Evolutionary conservation across 2,113 vertebrate genomes (phyloP).

Genomic region (Forbesichthys agassizii): DNA sequence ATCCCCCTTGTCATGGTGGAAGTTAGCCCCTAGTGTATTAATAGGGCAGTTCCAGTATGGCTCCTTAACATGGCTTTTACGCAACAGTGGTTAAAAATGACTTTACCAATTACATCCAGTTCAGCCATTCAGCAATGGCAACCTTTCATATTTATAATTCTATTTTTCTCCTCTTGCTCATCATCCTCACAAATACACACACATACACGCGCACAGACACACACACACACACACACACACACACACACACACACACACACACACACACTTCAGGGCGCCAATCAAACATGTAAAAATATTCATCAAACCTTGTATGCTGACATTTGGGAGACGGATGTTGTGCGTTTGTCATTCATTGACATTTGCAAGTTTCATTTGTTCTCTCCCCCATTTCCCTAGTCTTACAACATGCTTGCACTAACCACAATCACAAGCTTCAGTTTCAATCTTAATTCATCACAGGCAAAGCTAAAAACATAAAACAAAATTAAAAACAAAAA

Average conservation of each 20-base stretch:
- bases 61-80: conserved; percentile 77
- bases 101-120: conserved; percentile 72
- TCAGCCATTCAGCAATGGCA: conserved; percentile 64
- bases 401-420: conserved; percentile 31
- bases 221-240: background rate
- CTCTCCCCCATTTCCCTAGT: conserved; percentile 38
- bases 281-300: conserved; percentile 34
- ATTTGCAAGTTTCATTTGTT: conserved; percentile 60
- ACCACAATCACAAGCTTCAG: conserved; percentile 34
- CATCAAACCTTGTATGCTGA: conserved; percentile 41
- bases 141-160: conserved; percentile 34
- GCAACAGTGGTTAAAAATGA: conserved; percentile 80
- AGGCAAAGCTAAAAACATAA: conserved; percentile 5
- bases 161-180: conserved; percentile 32
- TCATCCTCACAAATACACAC: background rate
- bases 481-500: background rate
- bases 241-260: background rate
- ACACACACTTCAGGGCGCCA: background rate
- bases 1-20: conserved; percentile 66
- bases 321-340: conserved; percentile 42
- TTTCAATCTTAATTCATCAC: conserved; percentile 29
- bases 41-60: conserved; percentile 69
- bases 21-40: conserved; percentile 74
- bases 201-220: background rate
- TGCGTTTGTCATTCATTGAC: conserved; percentile 60